These are phyloP conservation scores for Pangasius larnaudii DNA, from an alignment of 2,797 vertebrate species.

Conservation along the genomic window DNA sequence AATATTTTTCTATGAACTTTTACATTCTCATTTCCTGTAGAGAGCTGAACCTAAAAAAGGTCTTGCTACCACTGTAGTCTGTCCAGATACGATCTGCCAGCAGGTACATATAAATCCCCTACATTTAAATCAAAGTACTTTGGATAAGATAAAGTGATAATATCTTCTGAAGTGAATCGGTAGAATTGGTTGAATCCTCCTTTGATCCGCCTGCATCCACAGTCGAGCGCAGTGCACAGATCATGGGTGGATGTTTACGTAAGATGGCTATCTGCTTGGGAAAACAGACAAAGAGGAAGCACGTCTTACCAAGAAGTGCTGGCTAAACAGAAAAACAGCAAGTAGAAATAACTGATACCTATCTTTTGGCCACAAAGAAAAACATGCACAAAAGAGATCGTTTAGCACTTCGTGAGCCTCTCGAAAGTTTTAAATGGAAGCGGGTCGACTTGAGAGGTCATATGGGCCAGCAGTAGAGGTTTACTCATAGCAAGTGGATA, in stretches of 20 bases:
- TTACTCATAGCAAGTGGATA: background rate
- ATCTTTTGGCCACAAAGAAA: constrained; percentile 46
- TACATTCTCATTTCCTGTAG: background rate
- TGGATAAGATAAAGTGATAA: constrained; percentile 36
- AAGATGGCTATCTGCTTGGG: constrained; percentile 51
- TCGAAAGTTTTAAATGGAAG: constrained; percentile 30
- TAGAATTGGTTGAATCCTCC: constrained; percentile 36
- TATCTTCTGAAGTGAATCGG: constrained; percentile 36
- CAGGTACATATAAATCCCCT: constrained; percentile 38
- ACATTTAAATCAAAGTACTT: constrained; percentile 38
- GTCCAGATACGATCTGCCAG: constrained; percentile 19
- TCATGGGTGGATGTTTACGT: constrained; percentile 52
- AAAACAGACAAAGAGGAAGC: constrained; percentile 47
- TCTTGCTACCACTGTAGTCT: background rate
- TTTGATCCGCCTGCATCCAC: constrained; percentile 38
- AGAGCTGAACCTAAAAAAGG: constrained; percentile 5
- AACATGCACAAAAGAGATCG: constrained; percentile 35
- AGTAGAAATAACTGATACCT: constrained; percentile 49
- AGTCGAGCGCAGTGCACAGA: constrained; percentile 12
- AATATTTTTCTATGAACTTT: background rate
- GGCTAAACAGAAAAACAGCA: constrained; percentile 49
- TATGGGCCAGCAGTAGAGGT: background rate
- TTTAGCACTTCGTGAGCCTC: constrained; percentile 36
- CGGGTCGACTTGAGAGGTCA: constrained; percentile 20
- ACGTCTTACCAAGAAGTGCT: constrained; percentile 46